Evolutionary conservation across 2,888 invertebrate genomes (phyloP), one percentile per base, ranked within the genome.

Genomic region (Hydraecia micacea): DNA sequence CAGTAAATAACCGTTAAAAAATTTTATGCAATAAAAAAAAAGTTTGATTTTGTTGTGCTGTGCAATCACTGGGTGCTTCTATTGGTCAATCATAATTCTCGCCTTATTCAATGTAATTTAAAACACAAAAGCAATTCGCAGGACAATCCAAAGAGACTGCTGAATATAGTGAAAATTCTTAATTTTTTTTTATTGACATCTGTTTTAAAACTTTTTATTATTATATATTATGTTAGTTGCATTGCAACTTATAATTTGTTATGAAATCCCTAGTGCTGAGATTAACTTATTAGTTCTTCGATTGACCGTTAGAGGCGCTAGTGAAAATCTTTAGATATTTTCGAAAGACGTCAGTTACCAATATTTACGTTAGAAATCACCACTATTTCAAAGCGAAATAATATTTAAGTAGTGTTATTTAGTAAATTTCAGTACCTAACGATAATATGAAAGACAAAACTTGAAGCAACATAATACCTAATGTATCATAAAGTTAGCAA

Each of bases 401-500:
- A 52, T 67, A 28, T 65, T 63, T 71, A 71, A 55, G 36, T 60
- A 76, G 86, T 78, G 36, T 77, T 80, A 72, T 75, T 67, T 87
- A 79, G 69, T 79, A 60, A 71, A 77, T 71, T 75, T 80, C 76
- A 79, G 74, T 89, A 83, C 72, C 83, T 85, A 86, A 79, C 88
- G 72, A 81, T 88, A 77, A 69, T 77, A 88, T 87, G 86, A 87
- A 87, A 87, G 87, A 87, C 87, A 87, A 83, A 83, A 75, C 77
- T 87, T 81, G 82, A 85, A 86, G 73, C 71, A 84, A 73, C 74
- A 46, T 83, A 84, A 32, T 72, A n/a, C n/a, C n/a, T n/a, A 86
- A 79, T 80, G 49, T 74, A 72, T 79, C 60, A 55, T 77, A 79
- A 75, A 71, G 52, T 83, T 71, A 77, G 75, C 67, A 81, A 77